Conservation (phyloP, 2,797 vertebrate species). For the Nyctalus aviator region DNA sequence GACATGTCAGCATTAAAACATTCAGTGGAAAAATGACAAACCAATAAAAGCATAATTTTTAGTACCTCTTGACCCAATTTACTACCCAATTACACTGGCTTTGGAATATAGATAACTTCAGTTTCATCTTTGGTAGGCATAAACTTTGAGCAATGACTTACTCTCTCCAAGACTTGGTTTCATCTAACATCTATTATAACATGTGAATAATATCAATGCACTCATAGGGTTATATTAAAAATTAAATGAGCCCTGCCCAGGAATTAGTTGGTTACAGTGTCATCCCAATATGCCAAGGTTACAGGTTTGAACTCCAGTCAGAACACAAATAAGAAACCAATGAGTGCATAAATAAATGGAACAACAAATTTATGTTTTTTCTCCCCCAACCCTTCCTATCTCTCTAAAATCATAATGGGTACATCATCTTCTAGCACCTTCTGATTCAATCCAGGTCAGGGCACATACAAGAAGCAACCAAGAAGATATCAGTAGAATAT, state of each 20-base stretch:
- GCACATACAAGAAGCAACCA: too few species aligned
- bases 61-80: not conserved
- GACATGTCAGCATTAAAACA: not conserved
- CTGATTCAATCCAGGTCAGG: too few species aligned
- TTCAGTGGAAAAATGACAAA: constrained; percentile 10
- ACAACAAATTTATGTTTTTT: not conserved
- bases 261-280: not conserved
- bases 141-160: not conserved
- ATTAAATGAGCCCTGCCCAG: not conserved
- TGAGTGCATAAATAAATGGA: not conserved
- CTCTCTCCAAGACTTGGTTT: constrained; percentile 19
- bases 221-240: not conserved
- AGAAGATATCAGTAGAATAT: not conserved
- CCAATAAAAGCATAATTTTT: not conserved
- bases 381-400: not conserved
- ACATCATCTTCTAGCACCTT: not conserved
- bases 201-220: not conserved
- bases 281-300: not conserved
- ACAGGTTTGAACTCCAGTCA: not conserved
- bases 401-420: not conserved
- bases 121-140: not conserved
- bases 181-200: not conserved
- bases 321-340: not conserved
- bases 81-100: not conserved
- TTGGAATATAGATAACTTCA: not conserved